Conservation (phyloP, 1,140 invertebrate genomes). For the Drosophila obscura region DNA sequence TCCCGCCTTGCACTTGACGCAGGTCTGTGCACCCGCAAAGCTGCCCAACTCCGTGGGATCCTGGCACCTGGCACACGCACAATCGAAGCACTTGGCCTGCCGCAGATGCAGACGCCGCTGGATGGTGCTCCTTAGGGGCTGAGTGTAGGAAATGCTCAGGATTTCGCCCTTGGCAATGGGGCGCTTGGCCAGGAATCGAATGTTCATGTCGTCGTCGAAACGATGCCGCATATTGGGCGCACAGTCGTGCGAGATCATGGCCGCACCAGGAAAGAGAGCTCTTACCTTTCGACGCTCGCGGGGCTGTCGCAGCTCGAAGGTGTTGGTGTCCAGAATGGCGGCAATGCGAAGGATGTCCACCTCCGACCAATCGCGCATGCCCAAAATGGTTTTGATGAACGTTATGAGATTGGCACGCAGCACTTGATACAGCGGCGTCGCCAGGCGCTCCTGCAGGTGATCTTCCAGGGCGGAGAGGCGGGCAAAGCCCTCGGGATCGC, state of each 20-base stretch:
- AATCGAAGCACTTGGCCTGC: conserved; percentile 87
- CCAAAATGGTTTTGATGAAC: conserved; percentile 86
- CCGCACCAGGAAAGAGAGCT: conserved; percentile 86
- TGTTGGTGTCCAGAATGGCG: conserved; percentile 88
- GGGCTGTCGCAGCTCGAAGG: conserved; percentile 86
- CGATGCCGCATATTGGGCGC: conserved; percentile 87
- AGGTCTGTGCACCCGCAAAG: conserved; percentile 87
- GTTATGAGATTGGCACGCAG: conserved; percentile 86
- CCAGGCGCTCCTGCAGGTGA: conserved; percentile 86
- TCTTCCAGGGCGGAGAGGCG: conserved; percentile 86
- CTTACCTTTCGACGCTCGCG: conserved; percentile 84
- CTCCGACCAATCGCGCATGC: conserved; percentile 85
- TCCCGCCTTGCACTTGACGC: conserved; percentile 86
- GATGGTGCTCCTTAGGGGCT: conserved; percentile 87
- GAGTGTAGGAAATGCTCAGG: conserved; percentile 88
- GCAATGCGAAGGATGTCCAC: conserved; percentile 87
- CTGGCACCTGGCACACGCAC: conserved; percentile 86
- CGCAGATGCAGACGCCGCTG: conserved; percentile 86
- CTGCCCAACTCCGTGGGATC: conserved; percentile 88
- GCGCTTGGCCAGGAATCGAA: conserved; percentile 86
- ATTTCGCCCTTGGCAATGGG: conserved; percentile 87
- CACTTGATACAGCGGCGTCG: conserved; percentile 86
- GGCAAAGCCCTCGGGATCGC: conserved; percentile 85
- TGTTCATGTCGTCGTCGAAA: conserved; percentile 85
- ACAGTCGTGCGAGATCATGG: conserved; percentile 88